Base-by-base conservation (phyloP, 2,113 vertebrate species). In the Suncus etruscus region DNA sequence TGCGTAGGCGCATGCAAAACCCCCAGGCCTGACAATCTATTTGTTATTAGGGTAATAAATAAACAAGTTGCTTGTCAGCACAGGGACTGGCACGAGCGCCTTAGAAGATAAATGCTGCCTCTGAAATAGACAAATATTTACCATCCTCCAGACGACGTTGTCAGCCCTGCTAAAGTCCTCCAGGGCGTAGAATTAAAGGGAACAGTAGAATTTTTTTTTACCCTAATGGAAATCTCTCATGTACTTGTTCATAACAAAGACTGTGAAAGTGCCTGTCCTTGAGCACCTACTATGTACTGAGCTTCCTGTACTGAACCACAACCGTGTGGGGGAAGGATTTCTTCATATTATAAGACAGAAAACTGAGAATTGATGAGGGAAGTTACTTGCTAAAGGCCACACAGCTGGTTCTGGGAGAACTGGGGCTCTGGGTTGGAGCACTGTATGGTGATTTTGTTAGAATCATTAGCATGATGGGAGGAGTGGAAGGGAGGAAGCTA, bases 71-170 rank as follows among this genome's bases (percentile, higher is more conserved):
- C 97, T 97, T 98, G 97, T 98, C 97, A 97, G 97, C 97, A 95
- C 90, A 4, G 97, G 97, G 97, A 98, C 97, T 97, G 97, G 97
- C 97, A 97, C 91, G 94, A 96, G 94, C 78, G 96, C 96, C 96
- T 97, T 96, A 95, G 96, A 97, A 98, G 97, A 98, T 97, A 98
- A 98, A 98, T 97, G 97, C 96, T 97, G 96, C 96, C 90, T 97
- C 97, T 96, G 97, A 94, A 98, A 97, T 95, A 98, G 97, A 97
- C 97, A 98, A 98, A 98, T 98, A 98, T 98, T 98, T 98, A 98
- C 87, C 0, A 90, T 97, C 92, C 95, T 97, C 94, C 92, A 96
- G 97, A 97, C 89, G 77, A 96, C 97, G 97, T 95, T 97, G 97
- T 97, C 97, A 96, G 96, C 94, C 95, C 87, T 73, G 94, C 96